Percentiles rank a stretch among this genome's conserved stretches.
phyloP scores from a whole-genome alignment of 92 coral and sea anemone genomes.

The Ricordea florida region DNA sequence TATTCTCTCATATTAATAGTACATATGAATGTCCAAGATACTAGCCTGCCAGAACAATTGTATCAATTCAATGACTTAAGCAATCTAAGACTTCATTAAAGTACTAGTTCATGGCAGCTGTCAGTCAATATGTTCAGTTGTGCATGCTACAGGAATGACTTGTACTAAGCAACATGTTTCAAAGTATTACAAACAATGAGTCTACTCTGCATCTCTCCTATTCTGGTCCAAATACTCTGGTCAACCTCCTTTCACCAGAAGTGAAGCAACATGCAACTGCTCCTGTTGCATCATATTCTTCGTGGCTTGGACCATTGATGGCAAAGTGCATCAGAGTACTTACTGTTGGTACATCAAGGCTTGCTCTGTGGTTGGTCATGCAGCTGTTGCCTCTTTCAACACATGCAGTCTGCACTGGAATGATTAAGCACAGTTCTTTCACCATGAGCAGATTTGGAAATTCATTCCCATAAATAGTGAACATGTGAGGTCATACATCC shows the following conservation, averaged over 20 bases:
- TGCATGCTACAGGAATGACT: too few species aligned
- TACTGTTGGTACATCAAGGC: slow-evolving; percentile 31
- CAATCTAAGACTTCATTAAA: too few species aligned
- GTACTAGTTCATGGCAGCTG: too few species aligned
- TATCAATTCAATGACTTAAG: too few species aligned
- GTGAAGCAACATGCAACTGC: slow-evolving; percentile 40
- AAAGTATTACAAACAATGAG: too few species aligned
- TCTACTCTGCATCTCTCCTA: slow-evolving; percentile 5
- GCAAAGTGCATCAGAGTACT: slow-evolving; percentile 30
- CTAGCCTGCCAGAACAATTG: too few species aligned
- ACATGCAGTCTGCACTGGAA: slow-evolving; percentile 29
- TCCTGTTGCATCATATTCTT: slow-evolving; percentile 42
- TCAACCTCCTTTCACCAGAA: slow-evolving; percentile 12
- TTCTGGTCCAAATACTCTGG: slow-evolving; percentile 30
- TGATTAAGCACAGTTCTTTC: slow-evolving; percentile 31
- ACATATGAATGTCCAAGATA: too few species aligned
- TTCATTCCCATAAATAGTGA: not conserved
- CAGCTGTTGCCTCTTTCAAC: too few species aligned
- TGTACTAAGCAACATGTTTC: too few species aligned
- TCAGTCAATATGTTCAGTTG: too few species aligned
- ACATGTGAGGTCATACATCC: slow-evolving; percentile 14
- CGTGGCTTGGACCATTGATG: slow-evolving; percentile 51
- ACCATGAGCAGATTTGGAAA: slow-evolving; percentile 34
- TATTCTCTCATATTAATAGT: too few species aligned
- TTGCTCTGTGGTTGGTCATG: slow-evolving; percentile 25